Evolutionary conservation across 1,140 invertebrate genomes (phyloP), one percentile per base, ranked within the genome.

Genomic region (Drosophila gunungcola): DNA sequence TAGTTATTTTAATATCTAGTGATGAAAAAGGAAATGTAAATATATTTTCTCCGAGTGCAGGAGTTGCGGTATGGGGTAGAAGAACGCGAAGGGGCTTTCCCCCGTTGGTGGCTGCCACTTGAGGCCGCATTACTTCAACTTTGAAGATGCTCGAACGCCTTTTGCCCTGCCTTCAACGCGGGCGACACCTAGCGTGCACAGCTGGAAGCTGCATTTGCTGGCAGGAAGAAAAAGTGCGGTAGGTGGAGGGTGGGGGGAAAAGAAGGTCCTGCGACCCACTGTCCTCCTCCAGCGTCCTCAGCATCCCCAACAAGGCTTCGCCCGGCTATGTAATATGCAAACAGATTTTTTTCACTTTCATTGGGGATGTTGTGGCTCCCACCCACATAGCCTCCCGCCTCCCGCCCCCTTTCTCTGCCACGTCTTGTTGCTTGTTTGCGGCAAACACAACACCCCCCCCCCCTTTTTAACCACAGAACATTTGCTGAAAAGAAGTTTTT

Each of bases 401-500:
- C 13, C 7, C 2, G 21, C 13, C 12, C 29, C 25, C 36, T 4
- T 16, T 5, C 25, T 16, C 10, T n/a, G 25, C n/a, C 12, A 9
- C 60, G 36, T 32, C 60, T 52, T 68, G 72, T 76, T 80, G 78
- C 79, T 82, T 84, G 77, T 80, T 80, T 84, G 83, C 57, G 57
- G 83, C 82, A 85, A 80, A 85, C 76, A 84, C 76, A 79, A 51
- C 81, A 73, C 76, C 16, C 16, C 16, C 6, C 45, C 32, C 21
- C 2, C 46, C 29, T 7, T 25, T 64, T 69, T 52, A 74, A 72
- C 83, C 78, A 60, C 81, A 77, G 55, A 80, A 62, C 82, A 68
- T 85, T 85, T 86, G 82, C 84, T 85, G 79, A 79, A 88, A 86
- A 83, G 83, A 86, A 86, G 83, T 86, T 86, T 86, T 85, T 86